phyloP scores from a whole-genome alignment of 2,113 vertebrate genomes.

The Phodopus roborovskii region DNA sequence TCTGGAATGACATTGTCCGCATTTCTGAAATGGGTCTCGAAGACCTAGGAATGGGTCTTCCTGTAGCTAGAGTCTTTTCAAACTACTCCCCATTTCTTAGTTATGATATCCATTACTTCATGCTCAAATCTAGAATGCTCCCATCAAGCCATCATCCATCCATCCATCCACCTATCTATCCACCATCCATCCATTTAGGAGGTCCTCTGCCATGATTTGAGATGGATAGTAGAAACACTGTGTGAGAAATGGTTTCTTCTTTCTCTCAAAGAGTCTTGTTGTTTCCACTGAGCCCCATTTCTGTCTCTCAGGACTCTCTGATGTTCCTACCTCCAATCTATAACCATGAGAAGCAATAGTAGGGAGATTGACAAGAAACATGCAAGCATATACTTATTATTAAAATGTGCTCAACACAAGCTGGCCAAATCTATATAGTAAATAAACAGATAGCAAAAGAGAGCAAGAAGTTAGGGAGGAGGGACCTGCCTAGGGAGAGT shows the following conservation, averaged over 20 bases:
- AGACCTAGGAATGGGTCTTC: not conserved
- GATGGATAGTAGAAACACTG: not conserved
- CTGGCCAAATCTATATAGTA: not conserved
- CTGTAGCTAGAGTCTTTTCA: not conserved
- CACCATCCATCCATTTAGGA: not conserved
- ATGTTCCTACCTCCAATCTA: not conserved
- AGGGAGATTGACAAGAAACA: not conserved
- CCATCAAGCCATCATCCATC: not conserved
- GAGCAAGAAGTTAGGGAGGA: not conserved
- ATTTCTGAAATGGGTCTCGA: constrained; percentile 5
- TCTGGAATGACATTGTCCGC: not conserved
- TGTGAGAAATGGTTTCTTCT: not conserved
- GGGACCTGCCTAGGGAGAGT: not conserved
- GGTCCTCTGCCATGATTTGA: not conserved
- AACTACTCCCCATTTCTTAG: not conserved
- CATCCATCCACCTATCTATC: not conserved
- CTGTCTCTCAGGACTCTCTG: not conserved
- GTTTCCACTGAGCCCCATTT: not conserved
- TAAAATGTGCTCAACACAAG: not conserved
- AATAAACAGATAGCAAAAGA: constrained; percentile 11
- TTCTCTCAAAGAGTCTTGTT: not conserved
- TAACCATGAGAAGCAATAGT: not conserved
- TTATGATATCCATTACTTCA: not conserved
- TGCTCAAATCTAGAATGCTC: constrained; percentile 17
- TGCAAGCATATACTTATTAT: not conserved